A percentile compares a stretch with the other conserved stretches of the same genome.
Conservation (phyloP, 2,113 vertebrate genomes). For the Colistium nudipinnis region DNA sequence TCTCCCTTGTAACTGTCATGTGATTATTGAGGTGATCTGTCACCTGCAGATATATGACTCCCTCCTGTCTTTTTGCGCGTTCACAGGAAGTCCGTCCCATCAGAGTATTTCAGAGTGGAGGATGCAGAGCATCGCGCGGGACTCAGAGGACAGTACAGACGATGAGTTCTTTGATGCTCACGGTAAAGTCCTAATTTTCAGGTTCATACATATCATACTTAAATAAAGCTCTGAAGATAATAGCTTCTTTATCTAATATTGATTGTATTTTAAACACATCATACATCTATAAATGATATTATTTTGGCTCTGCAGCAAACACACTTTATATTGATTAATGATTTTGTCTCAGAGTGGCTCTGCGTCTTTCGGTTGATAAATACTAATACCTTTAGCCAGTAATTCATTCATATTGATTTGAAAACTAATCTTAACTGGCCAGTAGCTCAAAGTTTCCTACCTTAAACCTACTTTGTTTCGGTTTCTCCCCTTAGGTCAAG, state of each 20-base stretch:
- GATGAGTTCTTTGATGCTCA: constrained; percentile 97
- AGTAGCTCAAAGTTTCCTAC: background rate
- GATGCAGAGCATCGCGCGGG: constrained; percentile 96
- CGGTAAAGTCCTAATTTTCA: constrained; percentile 75
- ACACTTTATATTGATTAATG: background rate
- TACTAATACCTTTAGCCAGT: background rate
- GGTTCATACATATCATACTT: background rate
- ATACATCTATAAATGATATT: background rate
- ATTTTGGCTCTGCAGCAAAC: background rate
- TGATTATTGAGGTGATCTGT: background rate
- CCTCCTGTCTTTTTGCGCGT: constrained; percentile 4
- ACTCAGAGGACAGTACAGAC: constrained; percentile 94
- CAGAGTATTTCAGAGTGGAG: constrained; percentile 96
- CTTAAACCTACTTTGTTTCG: background rate
- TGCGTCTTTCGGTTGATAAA: background rate
- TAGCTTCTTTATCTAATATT: background rate
- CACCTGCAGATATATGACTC: constrained; percentile 4
- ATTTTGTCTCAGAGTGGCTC: background rate
- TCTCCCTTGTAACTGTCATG: background rate
- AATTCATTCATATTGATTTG: background rate
- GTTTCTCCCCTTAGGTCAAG: background rate
- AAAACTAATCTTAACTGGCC: too few relatives aligned
- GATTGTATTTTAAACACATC: background rate
- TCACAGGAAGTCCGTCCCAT: constrained; percentile 89
- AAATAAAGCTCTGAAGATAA: background rate